Base-by-base conservation (phyloP, 2,113 vertebrate genomes). In the Myodes glareolus region DNA sequence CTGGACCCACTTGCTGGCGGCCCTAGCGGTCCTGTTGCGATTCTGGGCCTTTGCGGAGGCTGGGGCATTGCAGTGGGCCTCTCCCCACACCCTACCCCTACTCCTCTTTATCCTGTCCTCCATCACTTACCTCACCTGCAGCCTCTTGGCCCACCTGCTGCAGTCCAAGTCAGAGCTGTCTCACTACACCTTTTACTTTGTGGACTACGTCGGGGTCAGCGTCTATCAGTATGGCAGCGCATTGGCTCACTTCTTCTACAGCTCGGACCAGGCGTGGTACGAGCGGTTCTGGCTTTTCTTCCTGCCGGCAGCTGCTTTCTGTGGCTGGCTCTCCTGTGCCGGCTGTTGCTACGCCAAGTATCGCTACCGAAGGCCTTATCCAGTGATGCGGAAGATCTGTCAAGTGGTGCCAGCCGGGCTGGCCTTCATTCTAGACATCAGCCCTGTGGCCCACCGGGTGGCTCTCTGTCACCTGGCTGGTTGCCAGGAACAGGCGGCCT, bases 111-210 rank as follows among this genome's bases (percentile, higher is more conserved):
- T 99, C 82, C 92, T 99, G 87, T 99, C 99, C 0, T 98, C 99
- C 0, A 96, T 99, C 91, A 99, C 98, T 1, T 99, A 99, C 97
- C 98, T 99, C 92, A 98, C 93, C 7, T 99, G 99, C 97, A 99
- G 99, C 93, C 98, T 99, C 10, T 95, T 99, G 75, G 99, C 99
- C n/a, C 99, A 99, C 96, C 98, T 99, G 16, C 98, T 99, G 65
- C 99, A 99, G 97, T 99, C 99, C 75, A 99, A 98, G 90, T 99
- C 99, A 0, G 99, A 99, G 98, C 98, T 99, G 10, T 98, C 99
- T 0, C 99, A 99, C 98, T 99, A 99, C 96, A 99, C 99, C 4
- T 98, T 99, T 97, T 99, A 99, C 98, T 99, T 99, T 0, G 89
- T 99, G 98, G 99, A 99, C 98, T 99, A 99, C 0, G 99, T 99